These are phyloP conservation scores for Saimiri boliviensis DNA, from an alignment of 2,113 vertebrate species.

Conservation along the genomic window DNA sequence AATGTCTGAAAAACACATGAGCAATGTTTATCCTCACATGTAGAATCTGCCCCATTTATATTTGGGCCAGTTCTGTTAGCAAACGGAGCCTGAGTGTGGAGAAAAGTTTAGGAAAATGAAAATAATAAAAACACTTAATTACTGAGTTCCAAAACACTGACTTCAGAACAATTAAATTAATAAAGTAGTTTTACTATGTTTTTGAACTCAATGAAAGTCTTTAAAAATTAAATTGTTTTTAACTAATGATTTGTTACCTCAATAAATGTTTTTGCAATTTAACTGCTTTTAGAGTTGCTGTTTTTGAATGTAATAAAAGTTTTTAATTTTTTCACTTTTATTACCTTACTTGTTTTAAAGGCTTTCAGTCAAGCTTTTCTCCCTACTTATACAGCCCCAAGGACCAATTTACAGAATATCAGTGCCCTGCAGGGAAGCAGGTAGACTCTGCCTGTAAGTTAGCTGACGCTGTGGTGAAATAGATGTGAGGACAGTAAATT, in stretches of 20 bases:
- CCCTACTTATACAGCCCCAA: not conserved
- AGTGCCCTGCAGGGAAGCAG: not conserved
- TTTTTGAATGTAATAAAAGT: slow-evolving; percentile 56
- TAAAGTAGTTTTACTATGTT: slow-evolving; percentile 54
- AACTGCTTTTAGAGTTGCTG: slow-evolving; percentile 64
- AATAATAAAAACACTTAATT: slow-evolving; percentile 63
- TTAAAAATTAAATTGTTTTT: slow-evolving; percentile 74
- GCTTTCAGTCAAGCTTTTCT: slow-evolving; percentile 33
- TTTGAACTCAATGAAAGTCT: slow-evolving; percentile 61
- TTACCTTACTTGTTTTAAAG: slow-evolving; percentile 55
- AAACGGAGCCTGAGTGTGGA: not conserved
- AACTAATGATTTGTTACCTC: slow-evolving; percentile 68
- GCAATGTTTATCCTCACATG: not conserved
- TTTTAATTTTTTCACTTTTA: not conserved
- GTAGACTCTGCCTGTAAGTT: not conserved
- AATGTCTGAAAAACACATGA: not conserved
- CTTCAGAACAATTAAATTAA: slow-evolving; percentile 74
- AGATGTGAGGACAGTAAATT: not conserved
- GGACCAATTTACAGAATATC: not conserved
- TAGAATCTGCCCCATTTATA: not conserved
- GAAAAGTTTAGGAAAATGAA: slow-evolving; percentile 56
- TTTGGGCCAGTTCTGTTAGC: not conserved
- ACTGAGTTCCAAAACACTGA: slow-evolving; percentile 68
- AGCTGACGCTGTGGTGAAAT: not conserved
- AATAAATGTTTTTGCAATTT: slow-evolving; percentile 69